Evolutionary conservation across 1,140 invertebrate species (phyloP), one percentile per base, ranked within the genome.

Genomic region (Helicoverpa armigera): DNA sequence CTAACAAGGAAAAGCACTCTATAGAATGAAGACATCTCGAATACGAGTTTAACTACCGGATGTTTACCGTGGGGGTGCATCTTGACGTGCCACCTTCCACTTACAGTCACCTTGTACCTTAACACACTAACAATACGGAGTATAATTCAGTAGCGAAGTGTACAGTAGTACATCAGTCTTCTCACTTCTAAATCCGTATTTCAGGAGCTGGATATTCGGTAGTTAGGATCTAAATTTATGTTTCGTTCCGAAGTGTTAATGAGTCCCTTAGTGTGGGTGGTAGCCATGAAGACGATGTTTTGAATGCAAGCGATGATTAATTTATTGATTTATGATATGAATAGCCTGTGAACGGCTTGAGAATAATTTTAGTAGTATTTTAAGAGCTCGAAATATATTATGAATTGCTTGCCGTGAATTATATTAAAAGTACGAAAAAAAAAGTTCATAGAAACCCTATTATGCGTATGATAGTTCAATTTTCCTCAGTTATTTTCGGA

Each of bases 1-100:
- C 79, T 56, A 61, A 87, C 89, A 85, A 89, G 86, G 79, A 88
- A 89, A 87, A 60, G 51, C 84, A 87, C 84, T 87, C 76, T 85
- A 60, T 82, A 3, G 73, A 86, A 91, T 87, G 83, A 86, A 89
- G 83, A 85, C 84, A 67, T 83, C 75, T 72, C 56, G 63, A 23
- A 73, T 78, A 77, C 58, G 82, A 82, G 43, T 86, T 80, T 87
- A 77, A 88, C 84, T 79, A 83, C 85, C 87, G 90, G 89, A 91
- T 89, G 88, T 89, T 90, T 88, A 85, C 80, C 70, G 50, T 16
- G 60, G 73, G 67, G 83, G 80, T 69, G 73, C 43, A 79, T 56
- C 29, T 54, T 73, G 70, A 35, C 35, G 35, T 16, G n/a, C 35
- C 51, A 73, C 70, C 70, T 48, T 82, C 50, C 14, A 29, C 48